Base-by-base conservation (phyloP, 2,797 vertebrate species). In the Champsocephalus esox region DNA sequence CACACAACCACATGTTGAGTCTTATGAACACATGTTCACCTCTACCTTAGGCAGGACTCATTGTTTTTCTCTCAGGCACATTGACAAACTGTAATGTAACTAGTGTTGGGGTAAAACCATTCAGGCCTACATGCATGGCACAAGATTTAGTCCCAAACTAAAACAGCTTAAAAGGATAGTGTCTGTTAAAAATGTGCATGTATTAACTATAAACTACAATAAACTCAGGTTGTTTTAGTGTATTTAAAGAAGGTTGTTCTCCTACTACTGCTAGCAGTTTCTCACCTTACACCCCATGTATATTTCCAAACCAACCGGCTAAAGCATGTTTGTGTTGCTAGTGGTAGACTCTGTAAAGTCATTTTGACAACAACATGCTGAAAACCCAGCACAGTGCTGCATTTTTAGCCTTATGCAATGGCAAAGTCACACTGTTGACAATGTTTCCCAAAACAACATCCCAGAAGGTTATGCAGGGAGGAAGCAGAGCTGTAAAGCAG, bases 361-460 rank as follows among this genome's bases (percentile, higher is more conserved):
- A 58, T 38, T 65, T 38, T 83, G 80, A 83, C 74, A 81, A 79
- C 66, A 57, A 41, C 63, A 59, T 72, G 82, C 62, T 68, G 45
- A 70, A 81, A 82, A 77, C 19, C 65, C 51, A 43, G 62, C 68
- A 77, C 75, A 57, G 58, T 57, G 61, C 76, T 83, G 81, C 79
- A 82, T 69, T 82, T 81, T 66, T 19, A 62, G 79, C 70, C 81
- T 89, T 83, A 78, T 87, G 83, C 87, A 89, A 88, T 81, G 71
- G 70, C 80, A 86, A 84, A 87, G 81, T 86, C 84, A 83, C 82
- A 86, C 70, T 88, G 85, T 87, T 89, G 87, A 90, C 80, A 88
- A 85, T 85, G 81, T 88, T 89, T 85, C 84, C 84, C 84, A 83
- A 84, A 87, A 91, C 89, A 92, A 91, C 85, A 90, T 89, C 80